Evolutionary conservation across 1,140 invertebrate genomes (phyloP).

Genomic region (Aethina tumida): DNA sequence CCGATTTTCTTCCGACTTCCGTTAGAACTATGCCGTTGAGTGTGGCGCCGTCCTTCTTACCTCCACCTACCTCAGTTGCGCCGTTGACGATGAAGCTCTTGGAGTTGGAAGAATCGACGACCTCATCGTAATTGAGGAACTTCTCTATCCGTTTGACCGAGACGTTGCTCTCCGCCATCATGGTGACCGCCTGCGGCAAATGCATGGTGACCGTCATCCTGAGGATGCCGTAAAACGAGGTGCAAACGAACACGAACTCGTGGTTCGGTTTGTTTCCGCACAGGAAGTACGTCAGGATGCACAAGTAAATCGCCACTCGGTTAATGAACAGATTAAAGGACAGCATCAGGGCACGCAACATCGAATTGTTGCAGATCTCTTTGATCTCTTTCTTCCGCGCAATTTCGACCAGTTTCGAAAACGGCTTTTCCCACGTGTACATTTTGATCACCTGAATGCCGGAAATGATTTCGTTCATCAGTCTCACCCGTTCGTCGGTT

Average conservation of each 20-base stretch:
- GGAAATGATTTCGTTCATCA: slow-evolving; percentile 69
- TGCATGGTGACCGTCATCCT: slow-evolving; percentile 60
- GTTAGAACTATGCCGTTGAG: no score
- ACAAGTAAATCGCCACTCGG: slow-evolving; percentile 65
- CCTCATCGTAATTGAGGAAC: slow-evolving; percentile 36
- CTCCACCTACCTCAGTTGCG: no score
- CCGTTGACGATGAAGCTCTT: no score
- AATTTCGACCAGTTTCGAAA: slow-evolving; percentile 22
- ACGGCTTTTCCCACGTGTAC: slow-evolving; percentile 77
- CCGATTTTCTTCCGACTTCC: no score
- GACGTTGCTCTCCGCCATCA: slow-evolving; percentile 53
- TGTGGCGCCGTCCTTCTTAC: no score
- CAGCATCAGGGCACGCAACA: slow-evolving; percentile 59
- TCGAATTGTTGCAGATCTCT: slow-evolving; percentile 29
- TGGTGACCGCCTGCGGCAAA: slow-evolving; percentile 50
- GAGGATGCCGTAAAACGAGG: slow-evolving; percentile 62
- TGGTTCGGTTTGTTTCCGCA: slow-evolving; percentile 54
- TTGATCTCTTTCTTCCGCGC: slow-evolving; percentile 28
- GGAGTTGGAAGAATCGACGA: no score
- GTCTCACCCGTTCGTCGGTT: slow-evolving; percentile 58
- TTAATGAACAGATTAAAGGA: slow-evolving; percentile 63
- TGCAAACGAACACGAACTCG: slow-evolving; percentile 64
- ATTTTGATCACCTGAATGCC: slow-evolving; percentile 78
- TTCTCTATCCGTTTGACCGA: slow-evolving; percentile 55
- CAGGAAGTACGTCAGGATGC: slow-evolving; percentile 62